Conservation (phyloP, 2,888 invertebrate genomes). For the Melipona bicolor region DNA sequence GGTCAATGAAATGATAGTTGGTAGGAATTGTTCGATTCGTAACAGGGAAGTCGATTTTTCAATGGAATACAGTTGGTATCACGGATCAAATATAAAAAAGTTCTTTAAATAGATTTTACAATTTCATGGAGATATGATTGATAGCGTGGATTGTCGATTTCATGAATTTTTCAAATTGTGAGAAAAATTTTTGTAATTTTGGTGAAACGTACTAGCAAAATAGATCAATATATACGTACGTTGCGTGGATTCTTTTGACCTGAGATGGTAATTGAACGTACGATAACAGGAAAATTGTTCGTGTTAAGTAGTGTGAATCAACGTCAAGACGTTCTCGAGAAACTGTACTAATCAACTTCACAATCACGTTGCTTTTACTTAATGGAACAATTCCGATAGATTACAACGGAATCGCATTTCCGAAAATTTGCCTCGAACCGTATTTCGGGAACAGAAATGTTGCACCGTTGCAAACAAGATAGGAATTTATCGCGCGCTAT, state of each 20-base stretch:
- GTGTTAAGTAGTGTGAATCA: background rate
- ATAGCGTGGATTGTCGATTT: too few species aligned
- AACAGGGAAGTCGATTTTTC: background rate
- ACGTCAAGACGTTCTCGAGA: background rate
- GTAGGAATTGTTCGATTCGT: background rate
- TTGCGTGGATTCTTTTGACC: background rate
- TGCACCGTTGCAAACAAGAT: background rate
- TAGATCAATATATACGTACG: background rate
- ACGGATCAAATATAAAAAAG: too few species aligned
- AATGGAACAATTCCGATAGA: constrained; percentile 9
- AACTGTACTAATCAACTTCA: background rate
- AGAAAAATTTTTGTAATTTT: background rate
- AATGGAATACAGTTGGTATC: too few species aligned
- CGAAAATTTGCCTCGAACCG: background rate
- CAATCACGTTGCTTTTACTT: constrained; percentile 22
- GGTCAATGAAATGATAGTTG: background rate
- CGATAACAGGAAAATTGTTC: background rate
- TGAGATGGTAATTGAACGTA: background rate
- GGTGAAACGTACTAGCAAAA: background rate
- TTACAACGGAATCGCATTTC: background rate
- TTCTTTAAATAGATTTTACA: background rate
- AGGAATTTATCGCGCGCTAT: constrained; percentile 8
- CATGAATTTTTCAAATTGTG: background rate
- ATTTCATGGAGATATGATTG: too few species aligned
- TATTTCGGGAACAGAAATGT: constrained; percentile 8